These are phyloP conservation scores for Etheostoma spectabile DNA, from an alignment of 2,113 vertebrate genomes.

Conservation along the genomic window DNA sequence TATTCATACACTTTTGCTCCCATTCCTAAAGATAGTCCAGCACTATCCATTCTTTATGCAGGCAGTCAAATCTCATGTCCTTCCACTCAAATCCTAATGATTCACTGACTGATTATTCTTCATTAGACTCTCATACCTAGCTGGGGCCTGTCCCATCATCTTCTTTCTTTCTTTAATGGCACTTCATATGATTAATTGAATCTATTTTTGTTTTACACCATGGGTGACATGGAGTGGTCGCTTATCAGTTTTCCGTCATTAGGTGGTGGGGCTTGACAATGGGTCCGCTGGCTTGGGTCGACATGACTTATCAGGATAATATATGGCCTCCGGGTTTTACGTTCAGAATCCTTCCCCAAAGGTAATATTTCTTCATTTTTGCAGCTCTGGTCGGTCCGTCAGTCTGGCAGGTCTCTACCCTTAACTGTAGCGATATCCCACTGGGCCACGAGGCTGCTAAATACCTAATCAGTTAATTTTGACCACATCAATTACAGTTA, in stretches of 20 bases:
- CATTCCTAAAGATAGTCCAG: conserved; percentile 4
- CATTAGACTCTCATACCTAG: conserved; percentile 64
- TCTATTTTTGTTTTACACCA: conserved; percentile 83
- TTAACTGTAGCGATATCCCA: conserved; percentile 23
- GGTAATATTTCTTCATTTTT: conserved; percentile 79
- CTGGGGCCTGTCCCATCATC: conserved; percentile 61
- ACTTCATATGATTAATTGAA: conserved; percentile 80
- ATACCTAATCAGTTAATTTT: conserved; percentile 42
- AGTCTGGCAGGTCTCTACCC: conserved; percentile 26
- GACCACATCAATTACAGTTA: conserved; percentile 10
- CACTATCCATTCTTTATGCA: conserved; percentile 41
- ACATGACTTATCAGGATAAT: conserved; percentile 80
- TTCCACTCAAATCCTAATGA: conserved; percentile 63
- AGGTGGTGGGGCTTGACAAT: conserved; percentile 72
- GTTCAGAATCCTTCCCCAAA: conserved; percentile 44
- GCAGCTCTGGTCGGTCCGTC: conserved; percentile 29
- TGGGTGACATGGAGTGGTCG: conserved; percentile 70
- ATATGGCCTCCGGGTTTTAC: conserved; percentile 64
- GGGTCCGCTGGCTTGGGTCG: conserved; percentile 56
- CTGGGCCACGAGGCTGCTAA: conserved; percentile 15
- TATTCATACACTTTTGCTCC: not conserved
- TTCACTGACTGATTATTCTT: conserved; percentile 75
- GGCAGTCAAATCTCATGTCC: conserved; percentile 52
- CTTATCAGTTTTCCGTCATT: conserved; percentile 84
- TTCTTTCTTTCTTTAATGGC: conserved; percentile 69